Conservation (phyloP, 2,797 vertebrate species). For the Bradypodion pumilum region DNA sequence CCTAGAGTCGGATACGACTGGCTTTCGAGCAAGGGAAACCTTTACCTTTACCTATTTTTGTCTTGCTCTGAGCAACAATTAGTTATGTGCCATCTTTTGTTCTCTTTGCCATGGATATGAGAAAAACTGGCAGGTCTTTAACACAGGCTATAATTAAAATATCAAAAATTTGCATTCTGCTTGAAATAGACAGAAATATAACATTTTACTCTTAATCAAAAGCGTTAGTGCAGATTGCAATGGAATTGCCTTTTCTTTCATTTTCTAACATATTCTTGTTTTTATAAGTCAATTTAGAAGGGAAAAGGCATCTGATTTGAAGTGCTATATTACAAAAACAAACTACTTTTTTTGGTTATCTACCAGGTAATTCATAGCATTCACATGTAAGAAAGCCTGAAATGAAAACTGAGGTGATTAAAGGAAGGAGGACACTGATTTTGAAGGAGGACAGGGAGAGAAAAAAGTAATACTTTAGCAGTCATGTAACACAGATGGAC, state of each 20-base stretch:
- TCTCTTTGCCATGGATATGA: background rate
- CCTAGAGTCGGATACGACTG: no score
- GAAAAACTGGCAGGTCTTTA: constrained; percentile 13
- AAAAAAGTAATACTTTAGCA: background rate
- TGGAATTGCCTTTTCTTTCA: constrained; percentile 10
- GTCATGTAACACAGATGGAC: background rate
- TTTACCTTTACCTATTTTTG: no score
- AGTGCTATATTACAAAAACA: constrained; percentile 19
- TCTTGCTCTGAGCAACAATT: constrained; percentile 37
- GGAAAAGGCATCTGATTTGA: background rate
- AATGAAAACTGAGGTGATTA: constrained; percentile 14
- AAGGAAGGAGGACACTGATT: constrained; percentile 51
- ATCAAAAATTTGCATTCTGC: background rate
- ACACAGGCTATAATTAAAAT: background rate
- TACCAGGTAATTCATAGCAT: constrained; percentile 6
- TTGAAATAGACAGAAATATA: background rate
- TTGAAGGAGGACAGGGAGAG: constrained; percentile 1
- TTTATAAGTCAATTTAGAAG: constrained; percentile 40
- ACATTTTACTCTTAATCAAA: background rate
- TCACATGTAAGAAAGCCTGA: background rate
- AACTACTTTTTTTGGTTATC: constrained; percentile 27
- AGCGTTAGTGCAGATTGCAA: background rate
- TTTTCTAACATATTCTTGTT: constrained; percentile 7
- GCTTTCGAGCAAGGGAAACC: no score
- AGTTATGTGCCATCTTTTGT: constrained; percentile 22